Base-by-base conservation (phyloP, 23 tunicate genomes). In the Trididemnum clinides region DNA sequence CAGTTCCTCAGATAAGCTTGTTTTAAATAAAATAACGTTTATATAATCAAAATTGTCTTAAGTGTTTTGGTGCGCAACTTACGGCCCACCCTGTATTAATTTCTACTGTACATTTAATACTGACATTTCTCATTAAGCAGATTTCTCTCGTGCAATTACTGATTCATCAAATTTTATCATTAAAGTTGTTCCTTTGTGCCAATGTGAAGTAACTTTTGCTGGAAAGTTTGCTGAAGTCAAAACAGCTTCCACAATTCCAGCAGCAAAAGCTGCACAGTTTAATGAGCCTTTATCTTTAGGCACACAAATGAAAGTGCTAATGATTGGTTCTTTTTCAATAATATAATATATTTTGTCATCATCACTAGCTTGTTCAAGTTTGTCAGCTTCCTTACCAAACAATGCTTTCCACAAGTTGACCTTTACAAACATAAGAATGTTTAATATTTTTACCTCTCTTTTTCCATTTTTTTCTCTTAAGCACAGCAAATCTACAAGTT, bases 361-460 rank as follows among this genome's bases (percentile, higher is more conserved):
- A 73, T 97, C 99, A 74, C 92, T 93, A 0, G 99, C 99, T 86
- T 97, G 99, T 77, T 97, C 99, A 20, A 97, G 74, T 80, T 97
- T 97, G 62, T 97, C 99, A 0, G 99, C 99, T 85, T 97, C 99
- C 62, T 97, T 97, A 0, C 99, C 99, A 85, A 97, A 97, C 36
- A 97, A 64, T 28, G 93, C 93, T 71, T 88, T 97, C 99, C 99
- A 97, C 29, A 97, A 57, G 10, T 97, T 86, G 58, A 93, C 98
- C 75, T 96, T 96, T 26, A 91, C 80, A 84, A 96, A 96, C 81
- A 96, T 59, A 2, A 96, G 74, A 39, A 96, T 92, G 57, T 92
- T 85, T 38, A 96, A 71, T 54, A 96, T 78, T 88, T 96, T 96
- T 5, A 72, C 89, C 71, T 96, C 99, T 70, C 99, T 82, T 82